Evolutionary conservation across 1,140 invertebrate genomes (phyloP), one percentile per base, ranked within the genome.

Genomic region (Lamellibrachia luymesi): DNA sequence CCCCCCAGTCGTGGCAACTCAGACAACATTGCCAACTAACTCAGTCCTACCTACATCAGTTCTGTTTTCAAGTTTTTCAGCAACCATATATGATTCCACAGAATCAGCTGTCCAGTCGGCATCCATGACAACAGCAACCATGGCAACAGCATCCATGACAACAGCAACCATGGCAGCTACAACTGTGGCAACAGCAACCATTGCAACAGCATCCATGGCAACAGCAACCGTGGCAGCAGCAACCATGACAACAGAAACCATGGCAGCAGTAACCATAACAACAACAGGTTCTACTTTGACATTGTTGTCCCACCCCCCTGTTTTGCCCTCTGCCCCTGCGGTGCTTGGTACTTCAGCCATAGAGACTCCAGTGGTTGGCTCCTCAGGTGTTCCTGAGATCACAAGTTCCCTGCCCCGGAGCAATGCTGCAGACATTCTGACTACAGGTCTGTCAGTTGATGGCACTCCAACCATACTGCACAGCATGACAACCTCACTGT

Each of bases 241-340:
- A 91, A 22, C 50, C 90, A 91, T 91, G 90, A 13, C 8, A 80
- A 80, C 13, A 27, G 90, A 10, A 51, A 22, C 90, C 50, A 91
- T 91, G 50, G 90, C 50, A 91, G 27, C 90, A 91, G 90, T 25
- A 91, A 22, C 50, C 90, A 91, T 91, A n/a, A 38, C 90, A 91
- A 49, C 5, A 13, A 51, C 50, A 91, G 90, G 64, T 80, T 80
- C 64, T 80, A 80, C 13, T 80, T 80, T 38, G 38, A 38, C 64
- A 80, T 80, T 80, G 64, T 17, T 80, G 64, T 22, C 64, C 64
- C 64, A 80, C 64, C 64, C 64, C 64, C 64, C 64, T 80, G 13
- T 80, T 10, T 80, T 80, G 13, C 64, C 64, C 6, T 80, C 64
- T 80, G 25, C 64, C 64, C 8, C 64, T 22, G 5, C 4, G 50